Evolutionary conservation across 2,797 vertebrate species (phyloP).

Genomic region (Microctenopoma stevenorrisi): DNA sequence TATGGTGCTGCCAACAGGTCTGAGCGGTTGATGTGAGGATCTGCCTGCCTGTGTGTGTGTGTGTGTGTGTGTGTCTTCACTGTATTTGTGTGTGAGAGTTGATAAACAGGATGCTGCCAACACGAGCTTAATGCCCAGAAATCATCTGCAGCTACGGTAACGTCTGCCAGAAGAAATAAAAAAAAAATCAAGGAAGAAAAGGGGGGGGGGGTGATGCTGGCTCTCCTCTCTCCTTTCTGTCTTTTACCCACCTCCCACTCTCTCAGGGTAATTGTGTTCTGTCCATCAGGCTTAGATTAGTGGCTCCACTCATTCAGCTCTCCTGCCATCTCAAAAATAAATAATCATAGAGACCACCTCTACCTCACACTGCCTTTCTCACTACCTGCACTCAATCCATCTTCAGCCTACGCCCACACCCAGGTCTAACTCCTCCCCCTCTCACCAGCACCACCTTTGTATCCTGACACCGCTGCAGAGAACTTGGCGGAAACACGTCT

Average conservation of each 20-base stretch:
- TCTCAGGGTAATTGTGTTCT: slow-evolving; percentile 72
- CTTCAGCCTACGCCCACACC: not conserved
- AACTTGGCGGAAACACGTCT: slow-evolving; percentile 44
- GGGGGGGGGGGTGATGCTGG: not conserved
- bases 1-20: slow-evolving; percentile 66
- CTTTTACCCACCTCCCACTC: slow-evolving; percentile 50
- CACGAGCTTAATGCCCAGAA: slow-evolving; percentile 74
- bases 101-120: slow-evolving; percentile 71
- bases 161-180: slow-evolving; percentile 55
- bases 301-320: slow-evolving; percentile 63
- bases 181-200: slow-evolving; percentile 15
- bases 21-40: slow-evolving; percentile 54
- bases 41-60: slow-evolving; percentile 28
- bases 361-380: slow-evolving; percentile 14
- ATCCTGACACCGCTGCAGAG: slow-evolving; percentile 17
- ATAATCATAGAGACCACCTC: slow-evolving; percentile 61
- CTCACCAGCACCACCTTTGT: slow-evolving; percentile 7
- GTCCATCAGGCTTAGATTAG: slow-evolving; percentile 79
- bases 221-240: slow-evolving; percentile 25
- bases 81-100: slow-evolving; percentile 34
- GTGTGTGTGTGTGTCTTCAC: slow-evolving; percentile 10
- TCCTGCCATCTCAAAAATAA: slow-evolving; percentile 73
- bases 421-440: not conserved
- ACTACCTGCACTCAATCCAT: slow-evolving; percentile 27
- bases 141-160: slow-evolving; percentile 72